Percentiles rank a stretch among this genome's conserved stretches.
phyloP scores from a whole-genome alignment of 2,113 vertebrate genomes.

The Platichthys stellatus region DNA sequence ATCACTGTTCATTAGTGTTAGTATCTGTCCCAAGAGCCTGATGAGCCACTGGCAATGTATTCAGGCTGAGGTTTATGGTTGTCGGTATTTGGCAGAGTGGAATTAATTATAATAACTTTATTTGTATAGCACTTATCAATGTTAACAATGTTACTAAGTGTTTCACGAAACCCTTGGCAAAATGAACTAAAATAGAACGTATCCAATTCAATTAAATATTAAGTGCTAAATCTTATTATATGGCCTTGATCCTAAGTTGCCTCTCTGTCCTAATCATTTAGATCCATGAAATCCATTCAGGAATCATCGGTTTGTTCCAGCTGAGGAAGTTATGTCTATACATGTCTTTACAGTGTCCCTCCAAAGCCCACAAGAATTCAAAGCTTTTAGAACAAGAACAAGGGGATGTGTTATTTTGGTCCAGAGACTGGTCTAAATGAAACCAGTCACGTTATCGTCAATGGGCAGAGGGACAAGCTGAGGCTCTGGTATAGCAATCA shows the following conservation, averaged over 20 bases:
- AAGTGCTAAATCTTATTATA: no score
- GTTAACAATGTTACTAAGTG: no score
- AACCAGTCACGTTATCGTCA: slow-evolving; percentile 25
- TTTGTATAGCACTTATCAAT: no score
- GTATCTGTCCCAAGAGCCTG: neutral
- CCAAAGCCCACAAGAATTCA: neutral
- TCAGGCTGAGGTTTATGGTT: neutral
- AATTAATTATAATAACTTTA: neutral
- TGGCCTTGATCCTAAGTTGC: neutral
- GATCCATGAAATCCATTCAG: neutral
- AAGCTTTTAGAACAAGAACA: neutral
- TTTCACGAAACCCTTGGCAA: no score
- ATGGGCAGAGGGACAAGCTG: fast-evolving
- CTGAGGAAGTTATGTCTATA: neutral
- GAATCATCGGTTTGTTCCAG: neutral
- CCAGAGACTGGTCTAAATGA: slow-evolving; percentile 4
- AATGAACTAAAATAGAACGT: no score
- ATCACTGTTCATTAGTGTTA: neutral
- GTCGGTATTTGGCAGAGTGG: neutral
- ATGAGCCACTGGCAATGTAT: neutral
- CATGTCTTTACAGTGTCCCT: no score
- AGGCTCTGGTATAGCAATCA: neutral
- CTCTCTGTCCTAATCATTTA: neutral
- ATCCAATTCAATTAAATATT: no score
- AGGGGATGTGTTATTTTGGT: neutral